These are phyloP conservation scores for Pavo muticus DNA, from an alignment of 2,113 vertebrate species.

Conservation along the genomic window DNA sequence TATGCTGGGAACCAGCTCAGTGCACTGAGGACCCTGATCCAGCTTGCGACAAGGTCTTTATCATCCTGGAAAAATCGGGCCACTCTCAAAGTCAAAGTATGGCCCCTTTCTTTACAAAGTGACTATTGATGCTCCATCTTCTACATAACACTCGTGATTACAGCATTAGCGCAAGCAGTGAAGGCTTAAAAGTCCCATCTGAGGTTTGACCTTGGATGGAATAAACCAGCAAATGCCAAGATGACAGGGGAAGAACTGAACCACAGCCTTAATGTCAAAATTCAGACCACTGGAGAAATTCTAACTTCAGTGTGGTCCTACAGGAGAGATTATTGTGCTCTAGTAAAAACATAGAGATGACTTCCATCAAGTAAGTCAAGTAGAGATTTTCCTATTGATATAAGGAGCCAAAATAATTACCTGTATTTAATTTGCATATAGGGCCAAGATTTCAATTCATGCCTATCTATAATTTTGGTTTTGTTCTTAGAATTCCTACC, in stretches of 20 bases:
- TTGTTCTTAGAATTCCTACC: not conserved
- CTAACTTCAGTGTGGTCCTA: not conserved
- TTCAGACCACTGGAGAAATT: not conserved
- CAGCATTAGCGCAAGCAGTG: not conserved
- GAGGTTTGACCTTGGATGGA: not conserved
- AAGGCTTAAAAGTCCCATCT: not conserved
- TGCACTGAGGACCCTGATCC: not conserved
- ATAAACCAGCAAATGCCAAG: not conserved
- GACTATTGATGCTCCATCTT: not conserved
- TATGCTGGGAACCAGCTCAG: rapidly evolving
- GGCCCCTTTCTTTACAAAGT: not conserved
- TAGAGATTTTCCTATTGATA: not conserved
- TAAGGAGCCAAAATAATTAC: not conserved
- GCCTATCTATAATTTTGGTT: not conserved
- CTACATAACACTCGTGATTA: not conserved
- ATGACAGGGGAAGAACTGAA: not conserved
- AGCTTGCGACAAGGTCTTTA: not conserved
- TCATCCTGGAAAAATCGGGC: not conserved
- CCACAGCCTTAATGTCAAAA: not conserved
- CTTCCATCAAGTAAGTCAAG: not conserved
- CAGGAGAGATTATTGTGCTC: not conserved
- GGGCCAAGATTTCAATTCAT: not conserved
- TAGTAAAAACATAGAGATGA: not conserved
- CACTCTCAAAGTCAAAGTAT: not conserved
- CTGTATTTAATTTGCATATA: not conserved